Percentiles rank a stretch among this genome's conserved stretches.
Conservation (phyloP, 2,113 vertebrate species). For the Anhinga rufa region DNA sequence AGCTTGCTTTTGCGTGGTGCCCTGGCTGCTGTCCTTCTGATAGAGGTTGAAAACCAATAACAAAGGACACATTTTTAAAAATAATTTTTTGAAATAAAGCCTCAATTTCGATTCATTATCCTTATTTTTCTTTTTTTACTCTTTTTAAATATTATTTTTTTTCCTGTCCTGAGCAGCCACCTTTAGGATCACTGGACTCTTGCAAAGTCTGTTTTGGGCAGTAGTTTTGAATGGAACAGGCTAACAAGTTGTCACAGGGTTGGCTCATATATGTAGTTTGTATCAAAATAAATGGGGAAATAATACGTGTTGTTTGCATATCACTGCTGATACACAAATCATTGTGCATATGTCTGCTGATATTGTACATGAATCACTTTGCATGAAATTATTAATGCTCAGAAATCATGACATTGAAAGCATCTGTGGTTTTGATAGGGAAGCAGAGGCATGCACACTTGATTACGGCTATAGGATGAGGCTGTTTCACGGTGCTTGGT, state of each 20-base stretch:
- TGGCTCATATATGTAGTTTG: not conserved
- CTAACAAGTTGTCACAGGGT: not conserved
- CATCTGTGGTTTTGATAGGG: not conserved
- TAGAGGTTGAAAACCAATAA: not conserved
- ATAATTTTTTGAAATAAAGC: not conserved
- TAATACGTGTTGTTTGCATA: not conserved
- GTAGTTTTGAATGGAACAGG: not conserved
- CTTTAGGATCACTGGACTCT: not conserved
- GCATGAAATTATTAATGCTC: not conserved
- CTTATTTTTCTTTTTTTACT: no score
- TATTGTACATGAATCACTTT: not conserved
- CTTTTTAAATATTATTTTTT: not conserved
- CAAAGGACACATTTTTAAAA: not conserved
- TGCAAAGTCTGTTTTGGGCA: not conserved
- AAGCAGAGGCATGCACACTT: not conserved
- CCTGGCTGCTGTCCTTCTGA: not conserved
- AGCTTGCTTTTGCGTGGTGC: not conserved
- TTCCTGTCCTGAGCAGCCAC: not conserved
- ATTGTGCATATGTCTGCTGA: not conserved
- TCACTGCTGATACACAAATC: not conserved
- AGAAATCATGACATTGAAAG: not conserved
- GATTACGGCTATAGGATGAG: not conserved
- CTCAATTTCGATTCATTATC: not conserved
- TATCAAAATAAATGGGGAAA: not conserved
- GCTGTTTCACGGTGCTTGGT: not conserved